Percentiles rank a stretch among this genome's conserved stretches.
Evolutionary conservation across 2,888 invertebrate species (phyloP).

Genomic region (Drosophila limbata): DNA sequence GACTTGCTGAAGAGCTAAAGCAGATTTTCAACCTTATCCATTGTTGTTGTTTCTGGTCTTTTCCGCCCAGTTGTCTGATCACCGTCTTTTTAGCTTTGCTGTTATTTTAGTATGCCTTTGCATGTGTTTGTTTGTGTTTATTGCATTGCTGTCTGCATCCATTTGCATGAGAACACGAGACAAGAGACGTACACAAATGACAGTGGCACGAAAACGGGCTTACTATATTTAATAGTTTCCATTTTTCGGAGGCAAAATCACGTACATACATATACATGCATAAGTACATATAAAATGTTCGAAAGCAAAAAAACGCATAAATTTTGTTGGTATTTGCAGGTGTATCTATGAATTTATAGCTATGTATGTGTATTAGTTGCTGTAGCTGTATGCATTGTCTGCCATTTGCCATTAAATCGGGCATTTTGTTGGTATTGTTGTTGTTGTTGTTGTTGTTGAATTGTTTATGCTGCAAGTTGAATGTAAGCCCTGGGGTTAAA

Average conservation of each 20-base stretch:
- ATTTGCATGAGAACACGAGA: conserved; percentile 13
- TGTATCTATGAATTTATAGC: conserved; percentile 13
- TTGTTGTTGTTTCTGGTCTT: not conserved
- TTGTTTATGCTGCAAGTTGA: conserved; percentile 39
- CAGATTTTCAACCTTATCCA: not conserved
- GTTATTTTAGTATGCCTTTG: not conserved
- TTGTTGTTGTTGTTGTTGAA: conserved; percentile 32
- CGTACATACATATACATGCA: conserved; percentile 3
- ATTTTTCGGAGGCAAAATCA: conserved; percentile 32
- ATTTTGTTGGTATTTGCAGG: conserved; percentile 17
- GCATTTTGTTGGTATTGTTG: conserved; percentile 33
- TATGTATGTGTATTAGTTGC: conserved; percentile 5
- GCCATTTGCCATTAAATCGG: conserved; percentile 31
- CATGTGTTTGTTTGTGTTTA: conserved; percentile 14
- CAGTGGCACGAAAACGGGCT: conserved; percentile 23
- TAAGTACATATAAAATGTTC: conserved; percentile 6
- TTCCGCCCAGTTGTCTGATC: conserved; percentile 6
- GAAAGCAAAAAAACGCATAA: conserved; percentile 25
- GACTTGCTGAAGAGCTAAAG: not conserved
- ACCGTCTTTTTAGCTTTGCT: conserved; percentile 5
- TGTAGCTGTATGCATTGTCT: conserved; percentile 25
- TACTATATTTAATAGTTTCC: conserved; percentile 30
- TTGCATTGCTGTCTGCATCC: conserved; percentile 14
- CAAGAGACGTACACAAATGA: conserved; percentile 21
- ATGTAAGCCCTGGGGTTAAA: conserved; percentile 27